Percentiles rank a stretch among this genome's conserved stretches.
Conservation (phyloP, 2,113 vertebrate genomes). For the Arenaria interpres region DNA sequence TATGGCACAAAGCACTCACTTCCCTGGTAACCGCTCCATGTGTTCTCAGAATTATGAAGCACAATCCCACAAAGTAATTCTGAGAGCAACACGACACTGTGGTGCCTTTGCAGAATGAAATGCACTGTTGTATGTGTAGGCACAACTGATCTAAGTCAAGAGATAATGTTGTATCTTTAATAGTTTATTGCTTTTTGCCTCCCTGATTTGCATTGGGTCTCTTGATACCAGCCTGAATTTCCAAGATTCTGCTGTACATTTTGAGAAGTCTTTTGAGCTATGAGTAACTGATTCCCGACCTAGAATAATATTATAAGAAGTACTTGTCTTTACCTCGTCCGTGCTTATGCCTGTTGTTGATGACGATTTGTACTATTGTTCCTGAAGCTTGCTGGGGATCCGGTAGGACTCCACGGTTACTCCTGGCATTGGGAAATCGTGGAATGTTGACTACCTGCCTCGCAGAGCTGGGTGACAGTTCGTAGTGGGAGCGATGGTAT, state of each 20-base stretch:
- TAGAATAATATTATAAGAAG: not conserved
- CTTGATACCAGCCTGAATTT: not conserved
- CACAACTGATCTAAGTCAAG: not conserved
- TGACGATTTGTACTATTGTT: conserved; percentile 82
- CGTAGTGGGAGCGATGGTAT: conserved; percentile 75
- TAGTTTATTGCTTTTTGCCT: not conserved
- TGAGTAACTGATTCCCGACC: not conserved
- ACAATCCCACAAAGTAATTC: not conserved
- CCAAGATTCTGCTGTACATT: not conserved
- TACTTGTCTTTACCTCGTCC: conserved; percentile 74
- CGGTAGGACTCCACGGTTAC: conserved; percentile 69
- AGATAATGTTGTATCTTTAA: not conserved
- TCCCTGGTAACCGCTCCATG: not conserved
- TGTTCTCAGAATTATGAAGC: not conserved
- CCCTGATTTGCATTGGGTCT: not conserved
- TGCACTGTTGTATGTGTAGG: not conserved
- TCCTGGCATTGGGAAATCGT: conserved; percentile 68
- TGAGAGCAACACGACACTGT: not conserved
- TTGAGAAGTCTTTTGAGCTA: not conserved
- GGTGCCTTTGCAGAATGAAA: not conserved
- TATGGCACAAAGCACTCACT: not conserved
- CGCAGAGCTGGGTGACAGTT: conserved; percentile 47
- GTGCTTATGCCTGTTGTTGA: conserved; percentile 81
- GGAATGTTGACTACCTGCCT: conserved; percentile 63
- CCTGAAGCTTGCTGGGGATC: conserved; percentile 79